Percentiles rank a stretch among this genome's conserved stretches.
Conservation (phyloP, 64 coral and sea anemone genomes). For the Dendronephthya gigantea region DNA sequence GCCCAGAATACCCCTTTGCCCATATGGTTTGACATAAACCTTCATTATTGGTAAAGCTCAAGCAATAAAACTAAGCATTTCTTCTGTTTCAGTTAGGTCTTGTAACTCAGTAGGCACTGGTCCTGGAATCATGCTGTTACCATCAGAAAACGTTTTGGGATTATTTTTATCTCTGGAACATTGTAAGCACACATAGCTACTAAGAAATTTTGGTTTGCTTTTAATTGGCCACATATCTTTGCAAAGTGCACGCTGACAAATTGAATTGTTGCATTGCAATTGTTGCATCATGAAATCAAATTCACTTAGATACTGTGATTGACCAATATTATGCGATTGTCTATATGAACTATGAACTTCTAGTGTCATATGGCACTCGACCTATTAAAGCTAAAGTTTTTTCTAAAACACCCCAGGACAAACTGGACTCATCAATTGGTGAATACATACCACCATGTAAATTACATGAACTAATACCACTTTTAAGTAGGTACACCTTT, state of each 20-base stretch:
- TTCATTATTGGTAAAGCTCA: neutral
- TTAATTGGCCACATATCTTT: constrained; percentile 10
- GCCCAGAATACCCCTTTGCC: neutral
- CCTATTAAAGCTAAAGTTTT: constrained; percentile 37
- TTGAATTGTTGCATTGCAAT: constrained; percentile 7
- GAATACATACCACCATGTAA: constrained; percentile 36
- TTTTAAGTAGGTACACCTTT: neutral
- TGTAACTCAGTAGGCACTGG: neutral
- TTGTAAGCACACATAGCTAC: neutral
- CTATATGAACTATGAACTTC: constrained; percentile 25
- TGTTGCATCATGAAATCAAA: constrained; percentile 11
- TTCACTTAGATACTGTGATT: neutral
- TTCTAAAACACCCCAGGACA: constrained; percentile 10
- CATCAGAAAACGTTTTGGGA: neutral
- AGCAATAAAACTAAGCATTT: neutral
- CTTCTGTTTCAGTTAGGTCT: neutral
- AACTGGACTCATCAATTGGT: neutral
- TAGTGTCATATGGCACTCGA: constrained; percentile 23
- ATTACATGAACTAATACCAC: neutral
- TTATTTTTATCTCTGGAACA: neutral
- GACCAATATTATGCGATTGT: neutral
- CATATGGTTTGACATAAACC: neutral
- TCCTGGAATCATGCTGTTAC: neutral
- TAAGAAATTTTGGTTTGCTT: neutral
- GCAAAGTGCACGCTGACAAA: neutral